Conservation (phyloP, 1,140 invertebrate species). For the Drosophila varians region DNA sequence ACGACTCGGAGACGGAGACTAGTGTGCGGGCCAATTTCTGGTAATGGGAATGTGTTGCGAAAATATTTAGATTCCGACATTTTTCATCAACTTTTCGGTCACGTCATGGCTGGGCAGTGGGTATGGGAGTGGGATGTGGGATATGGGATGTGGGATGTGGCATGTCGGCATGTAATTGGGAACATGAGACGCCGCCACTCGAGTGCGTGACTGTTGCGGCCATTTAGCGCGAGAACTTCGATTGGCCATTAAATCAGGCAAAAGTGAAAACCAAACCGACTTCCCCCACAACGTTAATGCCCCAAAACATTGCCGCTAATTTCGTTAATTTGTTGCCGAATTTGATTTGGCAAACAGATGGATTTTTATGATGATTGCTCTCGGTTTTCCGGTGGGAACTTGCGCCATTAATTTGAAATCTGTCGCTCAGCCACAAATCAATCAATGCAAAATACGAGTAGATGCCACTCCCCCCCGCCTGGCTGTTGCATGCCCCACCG, state of each 20-base stretch:
- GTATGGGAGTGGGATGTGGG: slow-evolving; percentile 13
- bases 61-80: slow-evolving; percentile 57
- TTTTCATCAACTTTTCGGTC: slow-evolving; percentile 59
- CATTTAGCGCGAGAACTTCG: slow-evolving; percentile 24
- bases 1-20: not conserved
- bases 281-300: not conserved
- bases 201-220: slow-evolving; percentile 41
- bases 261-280: not conserved
- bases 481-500: not conserved
- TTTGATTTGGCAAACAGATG: slow-evolving; percentile 37
- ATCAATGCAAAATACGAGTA: slow-evolving; percentile 35
- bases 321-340: slow-evolving; percentile 32
- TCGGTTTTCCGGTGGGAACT: slow-evolving; percentile 4
- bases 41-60: slow-evolving; percentile 16
- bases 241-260: slow-evolving; percentile 31
- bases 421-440: slow-evolving; percentile 53
- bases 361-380: slow-evolving; percentile 34
- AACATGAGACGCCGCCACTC: slow-evolving; percentile 5
- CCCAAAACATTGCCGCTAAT: slow-evolving; percentile 33
- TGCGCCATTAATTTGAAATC: slow-evolving; percentile 31
- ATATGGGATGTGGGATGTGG: too few species aligned
- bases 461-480: slow-evolving; percentile 8
- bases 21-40: slow-evolving; percentile 31
- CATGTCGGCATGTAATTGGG: slow-evolving; percentile 13
- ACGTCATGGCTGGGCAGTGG: slow-evolving; percentile 24